phyloP scores from a whole-genome alignment of 2,113 vertebrate species.

The Prochilodus magdalenae region DNA sequence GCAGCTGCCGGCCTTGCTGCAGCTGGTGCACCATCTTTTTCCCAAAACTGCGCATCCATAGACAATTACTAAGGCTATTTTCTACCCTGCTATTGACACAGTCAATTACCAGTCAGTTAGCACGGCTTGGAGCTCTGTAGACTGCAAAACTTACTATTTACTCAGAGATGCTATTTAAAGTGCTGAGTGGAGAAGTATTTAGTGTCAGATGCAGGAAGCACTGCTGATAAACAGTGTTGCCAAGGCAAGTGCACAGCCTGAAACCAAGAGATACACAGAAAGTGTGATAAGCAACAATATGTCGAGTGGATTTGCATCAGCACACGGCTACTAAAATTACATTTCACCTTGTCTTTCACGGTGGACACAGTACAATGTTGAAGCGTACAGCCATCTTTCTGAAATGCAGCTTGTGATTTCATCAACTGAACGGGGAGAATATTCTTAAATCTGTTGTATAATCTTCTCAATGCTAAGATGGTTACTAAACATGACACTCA shows the following conservation, averaged over 20 bases:
- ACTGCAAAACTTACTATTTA: conserved; percentile 43
- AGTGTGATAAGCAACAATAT: conserved; percentile 23
- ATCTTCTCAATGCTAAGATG: conserved; percentile 36
- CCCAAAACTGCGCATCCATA: conserved; percentile 32
- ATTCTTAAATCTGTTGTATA: conserved; percentile 39
- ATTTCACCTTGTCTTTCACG: background rate
- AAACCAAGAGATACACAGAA: conserved; percentile 22
- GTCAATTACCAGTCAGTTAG: conserved; percentile 51
- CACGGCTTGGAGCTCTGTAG: conserved; percentile 14
- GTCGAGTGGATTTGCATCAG: conserved; percentile 26
- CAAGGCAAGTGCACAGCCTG: conserved; percentile 27
- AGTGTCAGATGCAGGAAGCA: conserved; percentile 21
- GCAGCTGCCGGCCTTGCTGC: conserved; percentile 29
- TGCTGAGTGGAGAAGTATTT: conserved; percentile 1
- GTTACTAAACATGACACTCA: conserved; percentile 41
- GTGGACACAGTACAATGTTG: background rate
- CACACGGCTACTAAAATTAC: background rate
- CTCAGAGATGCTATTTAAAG: conserved; percentile 38
- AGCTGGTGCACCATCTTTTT: conserved; percentile 42
- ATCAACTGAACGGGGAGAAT: too few relatives aligned
- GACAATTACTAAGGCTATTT: conserved; percentile 52
- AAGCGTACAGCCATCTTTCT: background rate
- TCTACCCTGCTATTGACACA: conserved; percentile 36
- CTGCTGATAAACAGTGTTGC: conserved; percentile 33
- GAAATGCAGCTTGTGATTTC: background rate